Conservation (phyloP, 92 coral and sea anemone species). For the Epizoanthus illoricatus region DNA sequence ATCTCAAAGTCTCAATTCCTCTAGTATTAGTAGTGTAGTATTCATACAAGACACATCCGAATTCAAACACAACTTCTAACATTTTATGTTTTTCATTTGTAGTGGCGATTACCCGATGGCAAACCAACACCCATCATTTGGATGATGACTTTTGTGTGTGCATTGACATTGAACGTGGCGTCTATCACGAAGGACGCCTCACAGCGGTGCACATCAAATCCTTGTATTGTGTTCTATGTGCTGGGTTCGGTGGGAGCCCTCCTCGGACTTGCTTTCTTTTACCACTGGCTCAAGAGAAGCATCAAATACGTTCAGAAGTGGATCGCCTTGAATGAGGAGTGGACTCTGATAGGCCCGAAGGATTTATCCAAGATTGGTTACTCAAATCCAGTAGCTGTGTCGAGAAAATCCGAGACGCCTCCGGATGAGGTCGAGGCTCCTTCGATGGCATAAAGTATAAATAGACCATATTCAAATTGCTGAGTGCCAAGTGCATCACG, state of each 20-base stretch:
- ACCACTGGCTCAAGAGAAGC: constrained; percentile 83
- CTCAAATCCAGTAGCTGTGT: constrained; percentile 66
- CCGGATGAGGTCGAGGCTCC: neutral
- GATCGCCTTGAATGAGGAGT: constrained; percentile 88
- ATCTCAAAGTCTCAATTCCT: too few relatives aligned
- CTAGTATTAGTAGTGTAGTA: neutral
- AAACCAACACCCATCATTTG: constrained; percentile 93
- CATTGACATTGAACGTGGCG: constrained; percentile 86
- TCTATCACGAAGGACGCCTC: constrained; percentile 92
- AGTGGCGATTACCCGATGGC: constrained; percentile 97
- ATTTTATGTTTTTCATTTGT: constrained; percentile 6
- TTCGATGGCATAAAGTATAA: neutral
- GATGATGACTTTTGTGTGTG: constrained; percentile 82
- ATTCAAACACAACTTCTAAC: neutral
- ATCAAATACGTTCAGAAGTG: constrained; percentile 76
- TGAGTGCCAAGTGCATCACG: too few relatives aligned
- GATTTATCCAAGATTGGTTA: constrained; percentile 60
- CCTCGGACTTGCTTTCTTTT: constrained; percentile 84
- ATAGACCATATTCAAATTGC: too few relatives aligned
- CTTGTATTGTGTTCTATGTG: constrained; percentile 95
- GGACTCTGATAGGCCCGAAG: constrained; percentile 75
- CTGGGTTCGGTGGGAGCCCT: constrained; percentile 87
- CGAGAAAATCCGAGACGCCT: constrained; percentile 52
- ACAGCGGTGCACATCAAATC: constrained; percentile 84
- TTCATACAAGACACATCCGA: neutral